Percentiles rank a stretch among this genome's conserved stretches.
Conservation (phyloP, 2,797 vertebrate species). For the Cercopithecus diana region DNA sequence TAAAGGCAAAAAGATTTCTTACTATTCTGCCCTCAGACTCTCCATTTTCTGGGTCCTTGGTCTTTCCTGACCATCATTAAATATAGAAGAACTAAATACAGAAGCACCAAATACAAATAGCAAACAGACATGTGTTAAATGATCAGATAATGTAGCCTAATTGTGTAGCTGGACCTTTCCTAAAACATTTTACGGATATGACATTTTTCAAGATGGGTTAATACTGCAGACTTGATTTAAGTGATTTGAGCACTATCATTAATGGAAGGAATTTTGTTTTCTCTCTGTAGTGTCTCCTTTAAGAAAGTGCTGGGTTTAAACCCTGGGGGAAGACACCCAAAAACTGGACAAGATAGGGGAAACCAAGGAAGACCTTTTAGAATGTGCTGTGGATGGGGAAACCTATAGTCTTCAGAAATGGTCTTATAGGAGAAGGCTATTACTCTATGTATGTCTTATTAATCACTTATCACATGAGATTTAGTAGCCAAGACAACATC, state of each 20-base stretch:
- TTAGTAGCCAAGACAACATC: background rate
- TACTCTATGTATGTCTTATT: background rate
- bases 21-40: background rate
- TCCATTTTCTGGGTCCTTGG: background rate
- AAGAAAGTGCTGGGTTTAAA: background rate
- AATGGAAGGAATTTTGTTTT: background rate
- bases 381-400: rapidly evolving
- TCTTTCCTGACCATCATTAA: background rate
- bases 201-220: background rate
- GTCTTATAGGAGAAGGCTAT: background rate
- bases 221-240: rapidly evolving
- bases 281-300: background rate
- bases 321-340: too few species aligned
- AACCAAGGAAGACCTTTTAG: background rate
- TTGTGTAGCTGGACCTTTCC: background rate
- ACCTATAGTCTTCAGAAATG: background rate
- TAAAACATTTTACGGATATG: background rate
- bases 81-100: background rate
- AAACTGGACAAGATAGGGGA: rapidly evolving
- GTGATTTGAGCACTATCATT: background rate
- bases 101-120: too few species aligned
- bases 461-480: too few species aligned
- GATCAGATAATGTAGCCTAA: background rate
- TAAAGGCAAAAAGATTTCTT: background rate
- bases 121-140: rapidly evolving